Base-by-base conservation (phyloP, 2,797 vertebrate genomes). In the Myotis daubentonii region DNA sequence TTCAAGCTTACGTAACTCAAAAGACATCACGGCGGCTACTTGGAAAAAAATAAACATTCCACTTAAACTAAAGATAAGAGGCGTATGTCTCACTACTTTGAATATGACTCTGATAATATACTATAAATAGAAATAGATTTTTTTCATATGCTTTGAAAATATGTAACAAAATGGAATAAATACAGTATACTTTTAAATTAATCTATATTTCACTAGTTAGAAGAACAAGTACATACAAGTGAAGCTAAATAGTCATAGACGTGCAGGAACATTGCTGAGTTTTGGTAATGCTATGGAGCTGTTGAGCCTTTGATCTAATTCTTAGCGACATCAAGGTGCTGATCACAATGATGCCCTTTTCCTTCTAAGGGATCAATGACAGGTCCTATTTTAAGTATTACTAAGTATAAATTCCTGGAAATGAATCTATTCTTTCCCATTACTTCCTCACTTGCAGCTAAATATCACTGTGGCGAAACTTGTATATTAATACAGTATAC, bases 121-220 rank as follows among this genome's bases (percentile, higher is more conserved):
- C 8, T 20, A 68, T 28, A 41, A 86, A 90, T 8, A 94, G 38
- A 89, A 91, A 82, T 19, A 62, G 9, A 49, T 51, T 49, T 74
- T 75, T 86, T 89, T 65, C 36, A 92, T 66, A 60, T 57, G 4
- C 71, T 55, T 5, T 88, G 65, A 92, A 87, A 92, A 80, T 66
- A 55, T 3, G 49, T 20, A 2, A 62, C 36, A 92, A 41, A 75
- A 87, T 83, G 30, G 23, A 94, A 93, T 75, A 25, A 90, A n/a
- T 41, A 44, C 3, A 36, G 12, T 53, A 49, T 57, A 4, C 5
- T 87, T 78, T 74, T 68, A 19, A 92, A 62, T 65, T 65, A 84
- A 91, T 44, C 83, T 60, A 11, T 66, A 68, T 47, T 91, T 86
- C 38, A 89, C 62, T 78, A 70, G 53, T 80, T 6, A 87, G n/a